Evolutionary conservation across 2,797 vertebrate species (phyloP), one percentile per base, ranked within the genome.

Genomic region (Paramormyrops hopkinsi): DNA sequence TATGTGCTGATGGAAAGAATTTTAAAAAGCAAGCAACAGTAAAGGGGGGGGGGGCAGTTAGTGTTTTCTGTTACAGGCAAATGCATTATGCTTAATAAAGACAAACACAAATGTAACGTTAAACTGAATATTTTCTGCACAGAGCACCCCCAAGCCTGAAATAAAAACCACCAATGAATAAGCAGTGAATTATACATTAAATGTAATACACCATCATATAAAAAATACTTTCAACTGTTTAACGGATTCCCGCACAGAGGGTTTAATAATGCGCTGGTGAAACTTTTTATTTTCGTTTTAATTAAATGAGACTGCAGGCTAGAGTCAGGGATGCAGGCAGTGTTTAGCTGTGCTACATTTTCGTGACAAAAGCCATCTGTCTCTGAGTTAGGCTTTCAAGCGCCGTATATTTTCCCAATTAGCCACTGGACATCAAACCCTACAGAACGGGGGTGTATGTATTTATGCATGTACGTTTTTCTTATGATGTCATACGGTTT

Each of bases 281-380:
- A 90, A 88, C 89, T 56, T n/a, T n/a, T 82, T 17, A 86, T 90
- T 93, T 93, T 90, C 90, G 89, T 90, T 94, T 93, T 93, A 93
- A 94, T 93, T 90, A 89, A 92, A 94, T 91, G 90, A 91, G 89
- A 91, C 90, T 90, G 83, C 92, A 83, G 92, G 92, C 90, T 33
- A 33, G 82, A 89, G 0, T 22, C 88, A 91, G 93, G 89, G 86
- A 91, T 46, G 91, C 8, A 91, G 51, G 92, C 1, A 65, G 25
- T 48, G 50, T 2, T 9, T 12, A 37, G 51, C 7, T 53, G 65
- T 14, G 29, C 11, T 54, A 5, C 44, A 56, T 29, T 46, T 69
- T 17, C 22, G 73, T 33, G 76, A 84, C 79, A 89, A 62, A 59
- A 87, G 53, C 29, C 53, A 65, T 51, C 53, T 41, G 51, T 82